Evolutionary conservation across 30 jellyfish, hydroid and myxozoan genomes (phyloP).

Genomic region (Euphysa ruthae): DNA sequence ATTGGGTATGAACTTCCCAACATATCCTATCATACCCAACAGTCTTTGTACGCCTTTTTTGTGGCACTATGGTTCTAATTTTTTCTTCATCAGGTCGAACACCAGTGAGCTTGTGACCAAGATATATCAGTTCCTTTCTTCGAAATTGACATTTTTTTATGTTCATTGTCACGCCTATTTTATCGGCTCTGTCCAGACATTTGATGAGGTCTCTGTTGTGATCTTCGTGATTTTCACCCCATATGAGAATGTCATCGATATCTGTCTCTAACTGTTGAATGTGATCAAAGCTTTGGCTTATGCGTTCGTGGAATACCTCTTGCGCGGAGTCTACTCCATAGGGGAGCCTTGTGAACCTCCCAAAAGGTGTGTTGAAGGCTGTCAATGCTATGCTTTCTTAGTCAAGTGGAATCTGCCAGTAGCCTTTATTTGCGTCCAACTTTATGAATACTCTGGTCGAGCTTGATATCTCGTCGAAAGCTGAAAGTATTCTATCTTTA

Average conservation of each 20-base stretch:
- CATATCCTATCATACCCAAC: constrained; percentile 56
- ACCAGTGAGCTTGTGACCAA: constrained; percentile 58
- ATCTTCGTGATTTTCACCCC: constrained; percentile 38
- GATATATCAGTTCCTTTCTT: constrained; percentile 20
- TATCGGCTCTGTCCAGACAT: background rate
- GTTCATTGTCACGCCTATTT: constrained; percentile 25
- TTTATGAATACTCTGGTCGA: constrained; percentile 2
- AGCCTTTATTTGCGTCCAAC: constrained; percentile 40
- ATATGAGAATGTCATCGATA: constrained; percentile 41
- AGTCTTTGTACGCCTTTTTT: constrained; percentile 42
- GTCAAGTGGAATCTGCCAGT: constrained; percentile 47
- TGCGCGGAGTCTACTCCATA: constrained; percentile 52
- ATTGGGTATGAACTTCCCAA: constrained; percentile 20
- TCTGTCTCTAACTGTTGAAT: constrained; percentile 24
- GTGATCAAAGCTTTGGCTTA: constrained; percentile 24
- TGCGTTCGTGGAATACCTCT: constrained; percentile 30
- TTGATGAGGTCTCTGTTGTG: background rate
- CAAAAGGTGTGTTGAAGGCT: constrained; percentile 62
- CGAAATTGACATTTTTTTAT: constrained; percentile 33
- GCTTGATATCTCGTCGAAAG: constrained; percentile 8
- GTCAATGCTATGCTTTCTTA: constrained; percentile 23
- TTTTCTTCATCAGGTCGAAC: constrained; percentile 44
- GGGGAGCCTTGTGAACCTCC: constrained; percentile 46
- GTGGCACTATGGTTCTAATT: constrained; percentile 37
- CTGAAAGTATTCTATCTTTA: constrained; percentile 40